Percentiles rank a stretch among this genome's conserved stretches.
phyloP scores from a whole-genome alignment of 1,140 invertebrate genomes.

The Galleria mellonella region DNA sequence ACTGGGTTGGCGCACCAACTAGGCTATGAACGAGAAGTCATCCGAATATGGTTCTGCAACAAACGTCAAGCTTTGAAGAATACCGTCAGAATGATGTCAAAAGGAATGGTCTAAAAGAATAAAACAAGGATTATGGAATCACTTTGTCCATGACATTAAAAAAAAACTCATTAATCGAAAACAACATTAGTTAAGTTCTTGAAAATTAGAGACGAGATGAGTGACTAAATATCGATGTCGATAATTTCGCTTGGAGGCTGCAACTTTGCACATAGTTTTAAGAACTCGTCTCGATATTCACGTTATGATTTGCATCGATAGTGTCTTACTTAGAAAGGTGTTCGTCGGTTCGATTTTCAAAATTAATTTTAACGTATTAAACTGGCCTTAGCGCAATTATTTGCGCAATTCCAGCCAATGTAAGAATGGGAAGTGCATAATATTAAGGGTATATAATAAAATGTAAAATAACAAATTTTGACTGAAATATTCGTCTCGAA shows the following conservation, averaged over 20 bases:
- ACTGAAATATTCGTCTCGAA: conserved; percentile 69
- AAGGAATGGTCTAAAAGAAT: conserved; percentile 78
- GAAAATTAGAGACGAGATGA: conserved; percentile 11
- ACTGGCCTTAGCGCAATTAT: conserved; percentile 54
- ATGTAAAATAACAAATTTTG: conserved; percentile 66
- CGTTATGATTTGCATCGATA: conserved; percentile 30
- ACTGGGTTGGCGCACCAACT: conserved; percentile 95
- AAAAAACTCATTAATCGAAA: too few relatives aligned
- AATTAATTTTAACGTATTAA: conserved; percentile 12
- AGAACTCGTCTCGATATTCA: conserved; percentile 30
- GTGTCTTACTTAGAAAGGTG: conserved; percentile 22
- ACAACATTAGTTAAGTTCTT: conserved; percentile 4
- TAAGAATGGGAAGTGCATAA: conserved; percentile 44
- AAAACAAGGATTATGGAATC: too few relatives aligned
- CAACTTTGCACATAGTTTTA: conserved; percentile 21
- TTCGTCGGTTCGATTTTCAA: conserved; percentile 8
- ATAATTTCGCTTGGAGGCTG: conserved; percentile 21
- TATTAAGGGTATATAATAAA: conserved; percentile 42
- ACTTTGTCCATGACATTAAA: neutral
- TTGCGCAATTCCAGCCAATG: conserved; percentile 60
- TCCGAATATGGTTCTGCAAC: conserved; percentile 99
- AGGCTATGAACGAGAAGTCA: conserved; percentile 97
- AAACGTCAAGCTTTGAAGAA: conserved; percentile 98
- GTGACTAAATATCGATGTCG: conserved; percentile 21
- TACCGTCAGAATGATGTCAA: conserved; percentile 93